phyloP scores from a whole-genome alignment of 2,797 vertebrate species.

The Parauchenoglanis ngamensis region DNA sequence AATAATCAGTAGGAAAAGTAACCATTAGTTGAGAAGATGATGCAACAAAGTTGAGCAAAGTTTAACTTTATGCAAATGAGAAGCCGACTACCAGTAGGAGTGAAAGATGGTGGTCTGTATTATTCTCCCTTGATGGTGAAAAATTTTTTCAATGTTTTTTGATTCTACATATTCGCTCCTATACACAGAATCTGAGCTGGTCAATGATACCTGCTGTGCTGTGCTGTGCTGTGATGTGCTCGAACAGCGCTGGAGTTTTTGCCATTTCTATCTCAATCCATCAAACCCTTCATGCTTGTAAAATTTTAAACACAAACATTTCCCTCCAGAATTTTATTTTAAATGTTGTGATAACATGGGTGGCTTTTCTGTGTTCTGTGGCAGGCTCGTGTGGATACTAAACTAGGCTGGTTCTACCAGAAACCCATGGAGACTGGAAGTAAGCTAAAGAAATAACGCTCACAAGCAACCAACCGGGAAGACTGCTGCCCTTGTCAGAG shows the following conservation, averaged over 20 bases:
- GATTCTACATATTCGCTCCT: not conserved
- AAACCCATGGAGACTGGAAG: not conserved
- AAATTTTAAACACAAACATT: slow-evolving; percentile 5
- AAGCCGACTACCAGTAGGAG: not conserved
- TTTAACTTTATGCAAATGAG: not conserved
- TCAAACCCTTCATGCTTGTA: not conserved
- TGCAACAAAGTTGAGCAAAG: not conserved
- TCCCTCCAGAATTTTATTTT: not conserved
- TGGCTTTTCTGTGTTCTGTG: not conserved
- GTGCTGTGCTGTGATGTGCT: not conserved
- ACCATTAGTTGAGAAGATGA: not conserved
- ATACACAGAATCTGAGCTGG: not conserved
- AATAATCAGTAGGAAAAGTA: not conserved
- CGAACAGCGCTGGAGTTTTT: not conserved
- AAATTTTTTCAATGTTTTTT: not conserved
- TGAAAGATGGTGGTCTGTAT: not conserved
- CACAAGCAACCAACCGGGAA: not conserved
- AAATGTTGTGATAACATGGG: not conserved
- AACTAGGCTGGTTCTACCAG: not conserved
- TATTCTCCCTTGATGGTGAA: not conserved
- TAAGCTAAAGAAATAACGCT: not conserved
- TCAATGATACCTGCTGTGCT: not conserved
- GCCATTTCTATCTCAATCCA: not conserved
- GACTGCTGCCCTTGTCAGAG: no score
- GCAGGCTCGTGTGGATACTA: no score